Base-by-base conservation (phyloP, 2,888 invertebrate genomes). In the Leptothorax acervorum region DNA sequence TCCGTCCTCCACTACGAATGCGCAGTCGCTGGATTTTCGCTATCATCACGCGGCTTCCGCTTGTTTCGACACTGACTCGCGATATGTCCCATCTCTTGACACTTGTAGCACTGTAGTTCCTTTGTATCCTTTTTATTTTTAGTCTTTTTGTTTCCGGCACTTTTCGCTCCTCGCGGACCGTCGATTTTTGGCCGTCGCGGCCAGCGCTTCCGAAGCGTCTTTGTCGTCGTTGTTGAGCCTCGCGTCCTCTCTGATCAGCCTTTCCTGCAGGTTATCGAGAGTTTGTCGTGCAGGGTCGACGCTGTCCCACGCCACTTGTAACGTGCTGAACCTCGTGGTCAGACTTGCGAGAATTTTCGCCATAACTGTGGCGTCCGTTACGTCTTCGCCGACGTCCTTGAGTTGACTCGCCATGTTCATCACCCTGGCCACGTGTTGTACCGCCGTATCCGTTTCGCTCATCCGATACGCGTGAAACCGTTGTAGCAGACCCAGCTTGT, bases 391-490 rank as follows among this genome's bases (percentile, higher is more conserved):
- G n/a, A n/a, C n/a, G n/a, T n/a, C n/a, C n/a, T n/a, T n/a, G n/a
- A n/a, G n/a, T n/a, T n/a, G n/a, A n/a, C n/a, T n/a, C n/a, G n/a
- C 88, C 76, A 89, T 76, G 39, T 88, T 86, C 15, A 0, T 55
- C 4, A 88, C 84, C 45, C 88, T 79, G 75, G 87, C 84, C 45
- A 89, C 82, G 75, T 90, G 89, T 18, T 89, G 85, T 2, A 85
- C 86, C 23, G 75, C 81, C 55, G 84, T 85, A 53, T 88, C 89
- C 6, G 74, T 6, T 31, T 83, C 82, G 12, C 63, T 63, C 88
- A 90, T 89, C 15, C 60, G 63, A 60, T 87, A 87, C 31, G 70
- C 85, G 42, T 87, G 86, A 45, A 86, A 89, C 9, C 45, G 53
- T 71, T 89, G 86, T 18, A 79, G 57, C 68, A 90, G 66, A 12